phyloP scores from a whole-genome alignment of 2,113 vertebrate species.

The Hypomesus transpacificus region DNA sequence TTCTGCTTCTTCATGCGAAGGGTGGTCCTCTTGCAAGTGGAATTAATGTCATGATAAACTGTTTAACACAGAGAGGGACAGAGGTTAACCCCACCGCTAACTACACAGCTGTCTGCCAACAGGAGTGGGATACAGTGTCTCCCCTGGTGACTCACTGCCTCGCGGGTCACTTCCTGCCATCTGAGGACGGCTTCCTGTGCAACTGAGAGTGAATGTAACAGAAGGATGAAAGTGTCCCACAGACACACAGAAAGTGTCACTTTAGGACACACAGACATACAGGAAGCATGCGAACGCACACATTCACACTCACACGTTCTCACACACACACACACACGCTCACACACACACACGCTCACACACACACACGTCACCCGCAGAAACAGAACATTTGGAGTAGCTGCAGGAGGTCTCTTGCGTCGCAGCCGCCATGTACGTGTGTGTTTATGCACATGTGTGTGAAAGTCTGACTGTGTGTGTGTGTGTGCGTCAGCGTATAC shows the following conservation, averaged over 20 bases:
- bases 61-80: slow-evolving; percentile 37
- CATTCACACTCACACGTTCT: background rate
- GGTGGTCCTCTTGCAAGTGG: slow-evolving; percentile 82
- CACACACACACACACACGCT: slow-evolving; percentile 7
- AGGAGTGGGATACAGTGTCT: background rate
- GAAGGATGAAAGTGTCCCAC: too few species aligned
- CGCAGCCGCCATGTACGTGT: slow-evolving; percentile 2
- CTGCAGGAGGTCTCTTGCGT: slow-evolving; percentile 32
- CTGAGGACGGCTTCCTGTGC: background rate
- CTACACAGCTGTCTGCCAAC: background rate
- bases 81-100: background rate
- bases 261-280: background rate
- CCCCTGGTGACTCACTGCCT: background rate
- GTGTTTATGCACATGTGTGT: slow-evolving; percentile 12
- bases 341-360: slow-evolving; percentile 5
- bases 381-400: slow-evolving; percentile 30
- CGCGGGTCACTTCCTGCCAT: background rate
- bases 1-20: slow-evolving; percentile 91
- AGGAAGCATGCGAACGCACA: background rate
- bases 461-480: background rate
- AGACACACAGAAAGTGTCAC: too few species aligned
- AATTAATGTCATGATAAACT: slow-evolving; percentile 90
- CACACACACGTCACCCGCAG: slow-evolving; percentile 4
- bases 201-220: background rate
- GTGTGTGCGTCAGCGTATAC: background rate